phyloP scores from a whole-genome alignment of 2,888 invertebrate genomes.

The Copidosoma aretas region DNA sequence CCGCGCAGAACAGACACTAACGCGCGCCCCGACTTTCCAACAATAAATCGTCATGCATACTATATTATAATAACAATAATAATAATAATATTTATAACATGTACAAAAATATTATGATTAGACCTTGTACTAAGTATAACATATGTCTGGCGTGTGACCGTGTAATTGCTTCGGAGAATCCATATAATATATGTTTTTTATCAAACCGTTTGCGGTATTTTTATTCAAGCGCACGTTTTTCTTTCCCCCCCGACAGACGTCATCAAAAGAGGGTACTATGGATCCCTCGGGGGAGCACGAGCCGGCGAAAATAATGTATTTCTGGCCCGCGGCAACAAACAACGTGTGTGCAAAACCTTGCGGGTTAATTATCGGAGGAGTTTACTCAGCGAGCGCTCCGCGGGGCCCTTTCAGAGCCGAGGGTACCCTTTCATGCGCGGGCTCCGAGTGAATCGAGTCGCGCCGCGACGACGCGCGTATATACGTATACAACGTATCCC shows the following conservation, averaged over 20 bases:
- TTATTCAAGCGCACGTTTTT: too few species aligned
- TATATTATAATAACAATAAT: too few species aligned
- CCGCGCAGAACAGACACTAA: slow-evolving; percentile 65
- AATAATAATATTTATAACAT: too few species aligned
- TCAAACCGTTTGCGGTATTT: background rate
- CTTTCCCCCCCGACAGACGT: too few species aligned
- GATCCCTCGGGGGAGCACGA: background rate
- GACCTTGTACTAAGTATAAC: too few species aligned
- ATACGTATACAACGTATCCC: background rate
- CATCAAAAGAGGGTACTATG: too few species aligned
- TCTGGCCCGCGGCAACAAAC: slow-evolving; percentile 15
- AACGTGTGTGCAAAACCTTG: background rate
- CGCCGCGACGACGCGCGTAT: background rate
- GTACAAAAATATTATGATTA: slow-evolving; percentile 17
- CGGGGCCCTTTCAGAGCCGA: slow-evolving; percentile 24
- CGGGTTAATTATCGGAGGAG: slow-evolving; percentile 46
- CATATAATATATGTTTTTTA: background rate
- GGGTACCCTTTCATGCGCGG: too few species aligned
- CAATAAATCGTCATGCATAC: slow-evolving; percentile 4
- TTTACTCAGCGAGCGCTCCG: slow-evolving; percentile 44
- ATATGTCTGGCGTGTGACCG: too few species aligned
- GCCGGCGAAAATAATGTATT: too few species aligned
- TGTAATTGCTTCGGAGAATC: too few species aligned
- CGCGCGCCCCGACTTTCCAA: background rate
- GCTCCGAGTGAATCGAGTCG: too few species aligned